These are phyloP conservation scores for Drosophila carrolli DNA, from an alignment of 1,140 invertebrate genomes.

Conservation along the genomic window DNA sequence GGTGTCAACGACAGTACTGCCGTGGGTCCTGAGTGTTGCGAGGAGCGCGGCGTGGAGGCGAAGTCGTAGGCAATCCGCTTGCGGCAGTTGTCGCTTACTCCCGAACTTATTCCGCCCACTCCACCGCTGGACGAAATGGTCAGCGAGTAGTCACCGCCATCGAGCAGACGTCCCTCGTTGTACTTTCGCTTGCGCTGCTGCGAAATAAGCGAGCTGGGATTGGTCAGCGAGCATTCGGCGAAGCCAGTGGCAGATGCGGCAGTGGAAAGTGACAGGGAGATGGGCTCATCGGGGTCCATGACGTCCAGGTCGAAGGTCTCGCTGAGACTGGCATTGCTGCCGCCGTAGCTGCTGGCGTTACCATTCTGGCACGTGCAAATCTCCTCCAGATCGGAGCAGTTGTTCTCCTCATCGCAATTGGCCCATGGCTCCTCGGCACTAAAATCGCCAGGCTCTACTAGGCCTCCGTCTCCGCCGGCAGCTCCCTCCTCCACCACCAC, in stretches of 20 bases:
- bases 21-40: conserved; percentile 26
- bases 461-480: conserved; percentile 4
- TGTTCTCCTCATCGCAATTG: conserved; percentile 83
- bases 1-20: conserved; percentile 54
- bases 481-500: conserved; percentile 66
- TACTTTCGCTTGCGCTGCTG: conserved; percentile 83
- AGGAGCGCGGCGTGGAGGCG: conserved; percentile 72
- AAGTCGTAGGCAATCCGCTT: conserved; percentile 83
- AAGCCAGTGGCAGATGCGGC: neutral
- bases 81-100: conserved; percentile 57
- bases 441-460: conserved; percentile 60
- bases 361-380: conserved; percentile 81
- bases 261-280: conserved; percentile 21
- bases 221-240: conserved; percentile 19
- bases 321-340: conserved; percentile 73
- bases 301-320: conserved; percentile 63
- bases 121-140: conserved; percentile 41
- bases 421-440: conserved; percentile 78
- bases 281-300: conserved; percentile 49
- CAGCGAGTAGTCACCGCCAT: conserved; percentile 57
- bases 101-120: conserved; percentile 20
- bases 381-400: conserved; percentile 80
- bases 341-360: conserved; percentile 60
- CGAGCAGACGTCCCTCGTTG: conserved; percentile 73
- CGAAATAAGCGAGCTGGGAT: conserved; percentile 35